Evolutionary conservation across 2,797 vertebrate genomes (phyloP), one percentile per base, ranked within the genome.

Genomic region (Knipowitschia caucasica): DNA sequence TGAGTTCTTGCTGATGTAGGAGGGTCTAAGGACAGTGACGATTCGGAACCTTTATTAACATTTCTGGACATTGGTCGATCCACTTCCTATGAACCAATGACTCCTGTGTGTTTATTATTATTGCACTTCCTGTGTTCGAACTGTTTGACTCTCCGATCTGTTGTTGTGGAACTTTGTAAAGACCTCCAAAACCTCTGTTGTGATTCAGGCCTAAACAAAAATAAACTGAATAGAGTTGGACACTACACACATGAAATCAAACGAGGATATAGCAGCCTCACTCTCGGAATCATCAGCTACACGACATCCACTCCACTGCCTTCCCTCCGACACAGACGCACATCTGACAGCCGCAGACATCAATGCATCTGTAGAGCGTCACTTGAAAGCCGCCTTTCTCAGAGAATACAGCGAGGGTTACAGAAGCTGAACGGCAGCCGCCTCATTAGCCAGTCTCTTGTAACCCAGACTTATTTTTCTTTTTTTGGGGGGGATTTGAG

Each of bases 371-470:
- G 50, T 47, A 65, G 44, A 56, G 47, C 71, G 62, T 73, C 52
- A 40, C 67, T 83, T 80, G 51, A 85, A 82, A 85, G 76, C 51
- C 57, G 53, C n/a, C n/a, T n/a, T 30, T 54, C 62, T 50, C 25
- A 21, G 46, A 73, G 57, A 56, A 64, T 64, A 55, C 21, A 49
- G 29, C 56, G 69, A 44, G 68, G 61, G 57, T 64, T n/a, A n/a
- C 51, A 38, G 52, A 40, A 76, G 77, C 74, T 49, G 76, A 81
- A 71, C 69, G 38, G 64, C 34, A 73, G 68, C 43, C 64, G 76
- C 77, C 72, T 89, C 80, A 84, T 87, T 86, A 86, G 74, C 80
- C 76, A 68, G 62, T 77, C 77, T 82, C 75, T 73, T 76, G 82
- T 77, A 82, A 79, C 52, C 1, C 69, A 58, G 82, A 69, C 67